Evolutionary conservation across 2,888 invertebrate species (phyloP).

Genomic region (Itoplectis maculator): DNA sequence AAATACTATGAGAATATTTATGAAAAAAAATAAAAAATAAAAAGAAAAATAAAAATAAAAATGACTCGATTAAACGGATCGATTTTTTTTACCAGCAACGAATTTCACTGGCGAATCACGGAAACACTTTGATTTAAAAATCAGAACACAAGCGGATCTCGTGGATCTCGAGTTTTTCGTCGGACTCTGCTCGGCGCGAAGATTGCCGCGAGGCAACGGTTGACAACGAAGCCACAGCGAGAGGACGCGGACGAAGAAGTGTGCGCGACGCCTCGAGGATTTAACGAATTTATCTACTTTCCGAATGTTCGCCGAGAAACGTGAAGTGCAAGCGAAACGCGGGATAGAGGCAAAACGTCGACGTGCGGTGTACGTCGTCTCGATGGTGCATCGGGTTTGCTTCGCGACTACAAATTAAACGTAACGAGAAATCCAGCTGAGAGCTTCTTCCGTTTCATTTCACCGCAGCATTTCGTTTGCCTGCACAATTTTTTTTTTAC

Average conservation of each 20-base stretch:
- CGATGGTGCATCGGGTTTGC: not conserved
- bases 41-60: too few relatives aligned
- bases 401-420: conserved; percentile 8
- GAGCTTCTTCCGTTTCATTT: not conserved
- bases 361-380: not conserved
- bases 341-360: not conserved
- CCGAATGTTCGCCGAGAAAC: conserved; percentile 1
- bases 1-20: too few relatives aligned
- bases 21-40: too few relatives aligned
- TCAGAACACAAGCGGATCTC: not conserved
- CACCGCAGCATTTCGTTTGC: too few relatives aligned
- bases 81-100: too few relatives aligned
- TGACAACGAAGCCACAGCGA: conserved; percentile 8
- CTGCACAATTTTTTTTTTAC: too few relatives aligned
- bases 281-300: conserved; percentile 18
- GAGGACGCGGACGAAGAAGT: conserved; percentile 4
- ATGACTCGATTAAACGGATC: too few relatives aligned
- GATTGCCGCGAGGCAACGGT: not conserved
- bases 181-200: too few relatives aligned
- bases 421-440: not conserved
- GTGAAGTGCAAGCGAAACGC: conserved; percentile 10
- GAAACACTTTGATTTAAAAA: not conserved
- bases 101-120: not conserved
- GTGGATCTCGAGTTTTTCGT: too few relatives aligned
- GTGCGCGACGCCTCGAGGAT: conserved; percentile 5